phyloP scores from a whole-genome alignment of 1,140 invertebrate species.

The Brachionus paranguensis region DNA sequence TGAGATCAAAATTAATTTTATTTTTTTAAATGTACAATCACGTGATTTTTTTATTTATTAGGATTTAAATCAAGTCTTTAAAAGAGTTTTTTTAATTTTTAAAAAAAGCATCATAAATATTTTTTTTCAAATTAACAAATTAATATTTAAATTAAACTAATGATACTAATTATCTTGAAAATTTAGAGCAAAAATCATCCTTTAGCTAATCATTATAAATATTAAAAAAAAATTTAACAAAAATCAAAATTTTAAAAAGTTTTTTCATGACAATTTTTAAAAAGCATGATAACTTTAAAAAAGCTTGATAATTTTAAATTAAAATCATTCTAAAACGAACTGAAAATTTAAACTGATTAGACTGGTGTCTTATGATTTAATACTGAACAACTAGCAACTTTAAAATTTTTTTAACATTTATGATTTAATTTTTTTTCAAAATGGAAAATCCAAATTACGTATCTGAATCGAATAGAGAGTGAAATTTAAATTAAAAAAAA shows the following conservation, averaged over 20 bases:
- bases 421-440: neutral
- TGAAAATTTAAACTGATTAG: neutral
- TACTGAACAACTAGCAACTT: neutral
- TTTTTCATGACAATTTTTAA: no score
- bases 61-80: no score
- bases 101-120: no score
- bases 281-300: neutral
- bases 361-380: neutral
- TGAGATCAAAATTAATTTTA: neutral
- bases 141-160: no score
- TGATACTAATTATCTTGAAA: no score
- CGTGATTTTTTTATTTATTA: neutral
- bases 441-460: constrained; percentile 6
- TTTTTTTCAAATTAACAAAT: no score
- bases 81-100: no score
- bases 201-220: no score
- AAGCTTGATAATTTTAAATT: neutral
- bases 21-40: neutral
- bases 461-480: neutral
- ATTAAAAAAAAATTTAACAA: no score
- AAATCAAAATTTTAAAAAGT: no score
- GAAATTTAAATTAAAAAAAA: neutral
- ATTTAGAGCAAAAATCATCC: no score
- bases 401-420: neutral
- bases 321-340: neutral